These are phyloP conservation scores for Podarcis cretensis DNA, from an alignment of 2,113 vertebrate species.

Conservation along the genomic window DNA sequence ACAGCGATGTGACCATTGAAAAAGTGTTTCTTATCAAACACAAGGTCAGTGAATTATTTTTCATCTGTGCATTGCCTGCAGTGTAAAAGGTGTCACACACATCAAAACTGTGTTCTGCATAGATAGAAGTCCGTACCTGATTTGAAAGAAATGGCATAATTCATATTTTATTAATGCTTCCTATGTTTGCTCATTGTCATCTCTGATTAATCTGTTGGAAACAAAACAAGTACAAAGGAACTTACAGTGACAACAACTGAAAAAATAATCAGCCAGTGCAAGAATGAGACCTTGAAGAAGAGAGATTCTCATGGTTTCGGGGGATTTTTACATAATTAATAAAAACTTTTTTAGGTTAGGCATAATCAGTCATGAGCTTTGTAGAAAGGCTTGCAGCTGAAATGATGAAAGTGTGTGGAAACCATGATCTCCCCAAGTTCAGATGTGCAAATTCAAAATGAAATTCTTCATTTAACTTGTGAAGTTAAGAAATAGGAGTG, in stretches of 20 bases:
- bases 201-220: neutral
- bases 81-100: neutral
- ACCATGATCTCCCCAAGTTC: neutral
- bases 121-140: neutral
- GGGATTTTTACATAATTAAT: neutral
- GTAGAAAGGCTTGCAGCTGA: neutral
- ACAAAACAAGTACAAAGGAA: neutral
- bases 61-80: neutral
- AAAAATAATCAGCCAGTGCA: neutral
- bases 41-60: neutral
- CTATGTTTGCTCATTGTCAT: neutral
- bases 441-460: neutral
- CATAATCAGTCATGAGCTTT: neutral
- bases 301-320: neutral
- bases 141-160: neutral
- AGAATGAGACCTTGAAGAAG: neutral
- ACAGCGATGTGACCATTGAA: accelerated
- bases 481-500: neutral
- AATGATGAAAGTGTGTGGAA: neutral
- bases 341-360: neutral
- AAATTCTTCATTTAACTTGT: neutral
- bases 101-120: accelerated
- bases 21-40: neutral
- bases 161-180: neutral
- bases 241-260: neutral